These are phyloP conservation scores for Gracilinanus agilis DNA, from an alignment of 2,113 vertebrate genomes.

Conservation along the genomic window DNA sequence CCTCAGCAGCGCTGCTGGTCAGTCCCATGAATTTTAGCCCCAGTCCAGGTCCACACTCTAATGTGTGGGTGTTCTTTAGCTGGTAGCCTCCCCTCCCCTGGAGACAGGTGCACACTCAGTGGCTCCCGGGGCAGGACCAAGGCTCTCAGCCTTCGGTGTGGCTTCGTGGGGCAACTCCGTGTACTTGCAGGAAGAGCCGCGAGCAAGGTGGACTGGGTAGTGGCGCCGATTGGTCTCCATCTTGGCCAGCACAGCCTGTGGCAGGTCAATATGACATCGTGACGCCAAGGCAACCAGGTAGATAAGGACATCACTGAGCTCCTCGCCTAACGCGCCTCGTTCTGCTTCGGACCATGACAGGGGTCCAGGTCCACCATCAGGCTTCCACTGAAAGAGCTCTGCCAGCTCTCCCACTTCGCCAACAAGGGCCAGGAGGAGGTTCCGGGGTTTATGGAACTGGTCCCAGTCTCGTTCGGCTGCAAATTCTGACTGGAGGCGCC, in stretches of 20 bases:
- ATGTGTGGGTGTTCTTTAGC: slow-evolving; percentile 43
- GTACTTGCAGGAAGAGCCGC: slow-evolving; percentile 92
- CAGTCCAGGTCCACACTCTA: background rate
- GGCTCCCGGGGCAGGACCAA: background rate
- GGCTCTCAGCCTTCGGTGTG: slow-evolving; percentile 59
- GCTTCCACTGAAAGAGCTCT: slow-evolving; percentile 94
- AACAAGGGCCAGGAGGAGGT: slow-evolving; percentile 92
- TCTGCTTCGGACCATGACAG: slow-evolving; percentile 88
- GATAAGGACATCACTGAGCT: slow-evolving; percentile 94
- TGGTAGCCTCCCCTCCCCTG: background rate
- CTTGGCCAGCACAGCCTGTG: slow-evolving; percentile 90
- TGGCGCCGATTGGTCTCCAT: slow-evolving; percentile 90
- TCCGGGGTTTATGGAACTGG: slow-evolving; percentile 92
- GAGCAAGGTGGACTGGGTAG: slow-evolving; percentile 90
- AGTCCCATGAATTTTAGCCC: background rate
- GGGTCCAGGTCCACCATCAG: slow-evolving; percentile 88
- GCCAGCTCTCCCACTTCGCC: slow-evolving; percentile 94
- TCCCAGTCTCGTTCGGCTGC: slow-evolving; percentile 92
- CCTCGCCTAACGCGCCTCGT: slow-evolving; percentile 88
- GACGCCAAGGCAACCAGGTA: slow-evolving; percentile 92
- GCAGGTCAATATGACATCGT: slow-evolving; percentile 91
- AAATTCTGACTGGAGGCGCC: slow-evolving; percentile 90
- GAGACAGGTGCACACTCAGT: slow-evolving; percentile 20
- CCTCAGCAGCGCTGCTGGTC: background rate
- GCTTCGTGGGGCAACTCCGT: slow-evolving; percentile 86